A percentile compares a stretch with the other conserved stretches of the same genome.
Conservation (phyloP, 2,797 vertebrate genomes). For the Poecilia picta region DNA sequence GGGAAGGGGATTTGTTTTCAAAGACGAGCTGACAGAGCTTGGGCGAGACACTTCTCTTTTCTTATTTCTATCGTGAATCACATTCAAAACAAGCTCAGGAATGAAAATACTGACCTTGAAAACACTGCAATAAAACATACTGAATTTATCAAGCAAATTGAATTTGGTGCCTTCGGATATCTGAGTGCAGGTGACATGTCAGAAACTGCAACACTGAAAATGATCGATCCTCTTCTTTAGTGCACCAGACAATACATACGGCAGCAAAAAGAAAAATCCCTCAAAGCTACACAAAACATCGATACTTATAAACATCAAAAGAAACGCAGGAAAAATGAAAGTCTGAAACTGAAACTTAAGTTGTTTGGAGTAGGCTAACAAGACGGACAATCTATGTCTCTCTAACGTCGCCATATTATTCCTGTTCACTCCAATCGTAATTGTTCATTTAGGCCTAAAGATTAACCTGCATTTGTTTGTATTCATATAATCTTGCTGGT, state of each 20-base stretch:
- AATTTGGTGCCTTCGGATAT: neutral
- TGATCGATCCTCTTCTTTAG: constrained; percentile 5
- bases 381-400: neutral
- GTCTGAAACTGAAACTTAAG: neutral
- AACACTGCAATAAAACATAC: neutral
- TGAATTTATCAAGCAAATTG: constrained; percentile 1
- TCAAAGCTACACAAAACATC: constrained; percentile 3
- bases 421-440: neutral
- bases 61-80: neutral
- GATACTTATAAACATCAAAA: neutral
- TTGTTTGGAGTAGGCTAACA: neutral
- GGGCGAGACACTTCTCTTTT: neutral
- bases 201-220: neutral
- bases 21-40: neutral
- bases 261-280: neutral
- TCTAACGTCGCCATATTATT: neutral
- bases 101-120: constrained; percentile 2
- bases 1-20: neutral
- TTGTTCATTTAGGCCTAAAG: neutral
- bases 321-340: neutral
- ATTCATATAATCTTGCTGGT: neutral
- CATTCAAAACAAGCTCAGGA: neutral
- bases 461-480: neutral
- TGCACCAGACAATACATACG: neutral
- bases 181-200: neutral